phyloP scores from a whole-genome alignment of 2,113 vertebrate genomes.

The Siniperca chuatsi region DNA sequence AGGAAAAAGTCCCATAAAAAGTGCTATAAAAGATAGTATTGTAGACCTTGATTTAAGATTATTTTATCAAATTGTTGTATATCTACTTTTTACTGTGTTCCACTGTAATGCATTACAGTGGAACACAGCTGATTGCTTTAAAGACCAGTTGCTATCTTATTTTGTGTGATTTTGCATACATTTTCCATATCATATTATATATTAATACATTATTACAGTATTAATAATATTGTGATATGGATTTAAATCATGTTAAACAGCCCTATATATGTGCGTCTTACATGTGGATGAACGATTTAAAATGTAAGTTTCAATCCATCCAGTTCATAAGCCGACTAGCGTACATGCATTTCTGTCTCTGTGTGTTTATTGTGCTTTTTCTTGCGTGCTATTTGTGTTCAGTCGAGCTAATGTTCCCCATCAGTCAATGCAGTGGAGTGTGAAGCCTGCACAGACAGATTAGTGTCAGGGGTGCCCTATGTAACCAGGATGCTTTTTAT shows the following conservation, averaged over 20 bases:
- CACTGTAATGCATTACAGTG: not conserved
- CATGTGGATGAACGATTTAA: not conserved
- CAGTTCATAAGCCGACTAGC: not conserved
- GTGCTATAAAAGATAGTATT: not conserved
- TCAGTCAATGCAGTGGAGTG: constrained; percentile 40
- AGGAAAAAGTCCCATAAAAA: not conserved
- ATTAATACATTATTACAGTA: not conserved
- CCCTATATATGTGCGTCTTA: not conserved
- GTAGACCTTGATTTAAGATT: not conserved
- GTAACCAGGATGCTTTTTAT: constrained; percentile 43
- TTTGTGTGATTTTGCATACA: not conserved
- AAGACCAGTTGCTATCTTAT: not conserved
- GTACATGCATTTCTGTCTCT: not conserved
- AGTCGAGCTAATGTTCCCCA: constrained; percentile 27
- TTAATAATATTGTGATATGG: not conserved
- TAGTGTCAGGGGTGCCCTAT: constrained; percentile 50
- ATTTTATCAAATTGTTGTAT: not conserved
- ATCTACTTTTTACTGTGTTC: no score
- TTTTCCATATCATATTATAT: not conserved
- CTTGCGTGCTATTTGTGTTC: not conserved
- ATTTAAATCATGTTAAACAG: not conserved
- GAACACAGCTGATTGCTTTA: not conserved
- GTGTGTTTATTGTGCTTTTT: constrained; percentile 21
- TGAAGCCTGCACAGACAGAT: constrained; percentile 58
- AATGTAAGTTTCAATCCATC: not conserved